Percentiles rank a stretch among this genome's conserved stretches.
Evolutionary conservation across 1,140 invertebrate genomes (phyloP).

Genomic region (Heliconius nattereri): DNA sequence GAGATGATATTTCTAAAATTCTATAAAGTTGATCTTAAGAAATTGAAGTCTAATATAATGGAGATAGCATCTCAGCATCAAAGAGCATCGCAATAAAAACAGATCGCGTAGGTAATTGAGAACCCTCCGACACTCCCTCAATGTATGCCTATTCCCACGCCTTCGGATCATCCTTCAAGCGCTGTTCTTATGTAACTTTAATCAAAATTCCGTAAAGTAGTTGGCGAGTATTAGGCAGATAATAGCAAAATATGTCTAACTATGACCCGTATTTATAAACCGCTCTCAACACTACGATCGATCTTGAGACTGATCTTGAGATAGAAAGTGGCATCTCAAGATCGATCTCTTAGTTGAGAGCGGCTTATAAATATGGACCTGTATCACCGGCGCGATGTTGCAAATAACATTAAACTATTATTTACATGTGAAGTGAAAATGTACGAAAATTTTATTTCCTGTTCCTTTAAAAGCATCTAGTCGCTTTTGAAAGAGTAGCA

Average conservation of each 20-base stretch:
- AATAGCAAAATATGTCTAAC: slow-evolving; percentile 20
- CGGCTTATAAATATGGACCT: too few relatives aligned
- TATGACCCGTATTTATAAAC: background rate
- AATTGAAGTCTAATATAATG: slow-evolving; percentile 30
- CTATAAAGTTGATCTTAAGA: background rate
- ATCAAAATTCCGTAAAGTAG: slow-evolving; percentile 61
- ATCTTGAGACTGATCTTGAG: too few relatives aligned
- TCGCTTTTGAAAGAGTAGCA: background rate
- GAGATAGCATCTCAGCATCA: slow-evolving; percentile 53
- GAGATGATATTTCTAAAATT: background rate
- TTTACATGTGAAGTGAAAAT: background rate
- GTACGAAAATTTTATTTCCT: background rate
- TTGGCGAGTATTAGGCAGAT: slow-evolving; percentile 22
- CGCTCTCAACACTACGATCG: too few relatives aligned
- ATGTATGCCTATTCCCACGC: slow-evolving; percentile 71
- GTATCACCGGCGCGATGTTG: background rate
- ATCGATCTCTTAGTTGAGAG: too few relatives aligned
- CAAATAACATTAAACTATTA: background rate
- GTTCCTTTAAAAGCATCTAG: background rate
- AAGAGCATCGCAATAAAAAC: slow-evolving; percentile 68
- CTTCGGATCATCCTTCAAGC: slow-evolving; percentile 50
- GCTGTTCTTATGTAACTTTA: slow-evolving; percentile 56
- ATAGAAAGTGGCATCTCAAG: too few relatives aligned
- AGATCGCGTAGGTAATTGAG: slow-evolving; percentile 66
- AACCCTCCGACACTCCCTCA: slow-evolving; percentile 67